Conservation (phyloP, 2,888 invertebrate genomes). For the Hirudinaria manillensis region DNA sequence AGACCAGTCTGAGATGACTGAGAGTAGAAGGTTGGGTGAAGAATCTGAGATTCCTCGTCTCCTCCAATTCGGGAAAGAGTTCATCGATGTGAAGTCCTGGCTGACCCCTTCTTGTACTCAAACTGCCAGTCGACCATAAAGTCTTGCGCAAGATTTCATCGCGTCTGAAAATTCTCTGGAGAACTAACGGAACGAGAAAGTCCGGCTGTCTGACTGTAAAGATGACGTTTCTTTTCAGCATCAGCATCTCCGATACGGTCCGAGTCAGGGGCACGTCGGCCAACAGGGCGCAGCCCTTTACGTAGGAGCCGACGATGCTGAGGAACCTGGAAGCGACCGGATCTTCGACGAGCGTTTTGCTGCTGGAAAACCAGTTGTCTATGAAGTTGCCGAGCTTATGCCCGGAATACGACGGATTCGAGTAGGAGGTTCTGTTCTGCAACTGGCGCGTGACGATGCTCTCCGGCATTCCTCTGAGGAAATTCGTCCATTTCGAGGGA, state of each 20-base stretch:
- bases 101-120: neutral
- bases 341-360: neutral
- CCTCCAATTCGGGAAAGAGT: neutral
- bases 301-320: neutral
- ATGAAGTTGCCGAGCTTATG: neutral
- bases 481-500: neutral
- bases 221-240: neutral
- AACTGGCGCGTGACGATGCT: too few species aligned
- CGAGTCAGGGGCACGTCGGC: neutral
- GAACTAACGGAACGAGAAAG: neutral
- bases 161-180: neutral
- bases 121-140: neutral
- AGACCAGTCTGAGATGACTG: neutral
- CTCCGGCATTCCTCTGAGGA: too few species aligned
- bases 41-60: neutral
- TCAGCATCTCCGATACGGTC: neutral
- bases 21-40: neutral
- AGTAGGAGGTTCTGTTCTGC: neutral
- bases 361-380: neutral
- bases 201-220: neutral
- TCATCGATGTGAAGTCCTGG: too few species aligned
- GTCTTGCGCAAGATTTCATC: slow-evolving; percentile 9
- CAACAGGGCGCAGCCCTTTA: neutral
- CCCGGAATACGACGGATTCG: neutral
- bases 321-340: neutral